Conservation (phyloP, 1,140 invertebrate genomes). For the Heliconius hewitsoni region DNA sequence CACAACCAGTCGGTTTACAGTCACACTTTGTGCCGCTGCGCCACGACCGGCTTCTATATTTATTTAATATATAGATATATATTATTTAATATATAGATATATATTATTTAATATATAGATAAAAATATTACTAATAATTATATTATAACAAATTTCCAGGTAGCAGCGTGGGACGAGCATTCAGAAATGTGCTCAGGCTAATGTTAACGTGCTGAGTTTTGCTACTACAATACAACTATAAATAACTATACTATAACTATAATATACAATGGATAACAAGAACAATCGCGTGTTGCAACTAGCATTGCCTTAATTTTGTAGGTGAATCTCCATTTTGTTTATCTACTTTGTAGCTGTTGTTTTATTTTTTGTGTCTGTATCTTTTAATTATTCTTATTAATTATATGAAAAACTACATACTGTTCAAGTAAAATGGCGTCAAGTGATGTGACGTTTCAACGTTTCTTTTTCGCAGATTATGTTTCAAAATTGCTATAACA, state of each 20-base stretch:
- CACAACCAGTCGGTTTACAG: too few species aligned
- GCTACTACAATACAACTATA: not conserved
- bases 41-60: too few species aligned
- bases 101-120: too few species aligned
- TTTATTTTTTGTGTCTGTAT: not conserved
- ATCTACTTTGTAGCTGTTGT: conserved; percentile 11
- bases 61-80: too few species aligned
- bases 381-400: not conserved
- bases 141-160: conserved; percentile 75
- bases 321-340: conserved; percentile 36
- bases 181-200: conserved; percentile 91
- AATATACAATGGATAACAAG: not conserved
- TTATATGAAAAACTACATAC: not conserved
- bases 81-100: too few species aligned
- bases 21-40: too few species aligned
- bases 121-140: too few species aligned
- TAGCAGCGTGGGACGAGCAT: conserved; percentile 91
- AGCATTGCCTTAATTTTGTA: conserved; percentile 35
- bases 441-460: too few species aligned
- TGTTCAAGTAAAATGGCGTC: not conserved
- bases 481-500: too few species aligned
- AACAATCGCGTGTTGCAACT: conserved; percentile 6
- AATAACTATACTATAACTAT: conserved; percentile 6
- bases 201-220: not conserved
- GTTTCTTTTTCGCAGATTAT: too few species aligned